phyloP scores from a whole-genome alignment of 2,888 invertebrate genomes.

The Dexiosoma caninum region DNA sequence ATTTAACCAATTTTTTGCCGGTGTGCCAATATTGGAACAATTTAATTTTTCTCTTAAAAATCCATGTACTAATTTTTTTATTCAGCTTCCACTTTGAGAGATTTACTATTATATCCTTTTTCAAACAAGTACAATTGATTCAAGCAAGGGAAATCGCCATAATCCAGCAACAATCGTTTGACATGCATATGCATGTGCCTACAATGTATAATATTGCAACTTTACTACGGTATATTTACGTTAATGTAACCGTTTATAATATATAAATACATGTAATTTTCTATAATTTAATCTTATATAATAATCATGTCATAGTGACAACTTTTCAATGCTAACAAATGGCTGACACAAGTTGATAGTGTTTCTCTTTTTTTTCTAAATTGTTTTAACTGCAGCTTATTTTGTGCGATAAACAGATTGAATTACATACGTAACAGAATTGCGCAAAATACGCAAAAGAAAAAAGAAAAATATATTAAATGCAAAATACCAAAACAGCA shows the following conservation, averaged over 20 bases:
- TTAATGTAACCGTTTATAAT: slow-evolving; percentile 6
- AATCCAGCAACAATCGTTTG: neutral
- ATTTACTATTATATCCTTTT: neutral
- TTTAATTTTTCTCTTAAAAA: neutral
- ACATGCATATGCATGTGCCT: neutral
- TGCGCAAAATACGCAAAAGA: neutral
- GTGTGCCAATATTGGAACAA: no score
- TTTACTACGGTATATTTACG: neutral
- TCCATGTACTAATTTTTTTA: neutral
- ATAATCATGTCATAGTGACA: slow-evolving; percentile 13
- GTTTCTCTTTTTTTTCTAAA: neutral
- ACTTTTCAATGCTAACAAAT: slow-evolving; percentile 10
- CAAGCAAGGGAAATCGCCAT: neutral
- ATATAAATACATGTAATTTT: neutral
- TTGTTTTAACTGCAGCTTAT: slow-evolving; percentile 3
- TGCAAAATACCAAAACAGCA: no score
- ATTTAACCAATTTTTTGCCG: no score
- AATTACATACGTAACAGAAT: slow-evolving; percentile 33
- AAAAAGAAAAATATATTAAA: no score
- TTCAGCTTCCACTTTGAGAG: neutral
- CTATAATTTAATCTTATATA: slow-evolving; percentile 27
- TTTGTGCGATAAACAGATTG: slow-evolving; percentile 35
- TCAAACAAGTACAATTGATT: slow-evolving; percentile 8
- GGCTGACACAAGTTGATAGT: slow-evolving; percentile 17
- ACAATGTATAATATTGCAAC: neutral